Evolutionary conservation across 2,797 vertebrate genomes (phyloP), one percentile per base, ranked within the genome.

Genomic region (Philypnodon macrostomus): DNA sequence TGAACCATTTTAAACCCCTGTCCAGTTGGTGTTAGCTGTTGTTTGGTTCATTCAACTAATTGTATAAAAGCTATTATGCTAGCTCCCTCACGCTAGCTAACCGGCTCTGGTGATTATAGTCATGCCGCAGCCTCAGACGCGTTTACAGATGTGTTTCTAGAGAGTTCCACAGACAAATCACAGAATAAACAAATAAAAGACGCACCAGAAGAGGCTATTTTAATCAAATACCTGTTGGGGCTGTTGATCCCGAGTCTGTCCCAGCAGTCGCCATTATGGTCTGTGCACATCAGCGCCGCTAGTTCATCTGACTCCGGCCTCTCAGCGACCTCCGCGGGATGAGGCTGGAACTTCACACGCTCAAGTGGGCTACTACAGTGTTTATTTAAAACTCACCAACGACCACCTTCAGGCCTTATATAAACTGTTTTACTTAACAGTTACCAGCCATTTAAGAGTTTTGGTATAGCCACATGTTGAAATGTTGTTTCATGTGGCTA

Each of bases 201-300:
- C 12, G 18, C 0, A n/a, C 21, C 34, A 1, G 4, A 23, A 0
- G 7, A 2, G 34, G 0, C 10, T 32, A 12, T 15, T 21, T 3
- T 0, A 0, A 5, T 31, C 4, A 51, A 7, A 44, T 90, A 92
- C 91, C 91, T 90, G 90, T 82, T 65, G 80, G 85, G 74, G 78
- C 80, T 64, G 84, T 76, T 42, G 83, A 83, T 84, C 87, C 91
- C 79, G 79, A 72, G 61, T 91, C 90, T 70, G 75, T 77, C 70
- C 75, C 88, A 85, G 89, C 88, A 77, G 90, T 89, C 88, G 91
- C 91, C 91, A 92, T 92, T 87, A 87, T 73, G 82, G 44, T 81
- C 65, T 51, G 41, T 59, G 75, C 70, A 63, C 79, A 77, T 71
- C 73, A 12, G 60, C 52, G 47, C 65, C 57, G 56, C 59, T 45